Evolutionary conservation across 2,113 vertebrate species (phyloP).

Genomic region (Neogobius melanostomus): DNA sequence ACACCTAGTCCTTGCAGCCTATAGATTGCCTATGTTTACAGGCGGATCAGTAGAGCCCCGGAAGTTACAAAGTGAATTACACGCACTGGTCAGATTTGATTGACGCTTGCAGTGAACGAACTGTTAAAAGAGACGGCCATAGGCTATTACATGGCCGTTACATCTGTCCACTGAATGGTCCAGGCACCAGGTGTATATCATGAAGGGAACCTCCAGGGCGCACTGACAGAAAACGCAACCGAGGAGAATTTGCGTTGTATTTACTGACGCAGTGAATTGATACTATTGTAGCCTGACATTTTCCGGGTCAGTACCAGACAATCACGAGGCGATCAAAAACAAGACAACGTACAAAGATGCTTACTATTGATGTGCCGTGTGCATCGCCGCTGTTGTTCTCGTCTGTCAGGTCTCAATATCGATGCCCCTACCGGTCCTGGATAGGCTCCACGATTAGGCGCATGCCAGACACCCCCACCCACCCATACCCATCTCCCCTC

Average conservation of each 20-base stretch:
- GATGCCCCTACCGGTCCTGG: background rate
- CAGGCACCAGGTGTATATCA: background rate
- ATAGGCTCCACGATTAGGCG: conserved; percentile 1
- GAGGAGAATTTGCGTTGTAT: background rate
- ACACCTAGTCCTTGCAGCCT: background rate
- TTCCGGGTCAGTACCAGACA: background rate
- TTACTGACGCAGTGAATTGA: background rate
- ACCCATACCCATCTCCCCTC: background rate
- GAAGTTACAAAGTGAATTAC: conserved; percentile 1
- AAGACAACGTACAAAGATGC: conserved; percentile 5
- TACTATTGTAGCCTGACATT: background rate
- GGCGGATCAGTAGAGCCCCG: background rate
- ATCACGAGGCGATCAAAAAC: background rate
- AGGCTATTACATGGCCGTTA: background rate
- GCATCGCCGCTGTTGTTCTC: conserved; percentile 24
- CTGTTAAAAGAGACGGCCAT: background rate
- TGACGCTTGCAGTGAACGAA: background rate
- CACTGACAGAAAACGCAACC: background rate
- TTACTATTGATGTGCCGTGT: conserved; percentile 40
- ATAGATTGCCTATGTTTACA: background rate
- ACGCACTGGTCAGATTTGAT: background rate
- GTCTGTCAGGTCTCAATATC: conserved; percentile 9
- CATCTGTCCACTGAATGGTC: background rate
- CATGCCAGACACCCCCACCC: background rate
- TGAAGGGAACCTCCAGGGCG: background rate